A percentile compares a stretch with the other conserved stretches of the same genome.
Evolutionary conservation across 2,113 vertebrate species (phyloP).

Genomic region (Emydura subglobosa): DNA sequence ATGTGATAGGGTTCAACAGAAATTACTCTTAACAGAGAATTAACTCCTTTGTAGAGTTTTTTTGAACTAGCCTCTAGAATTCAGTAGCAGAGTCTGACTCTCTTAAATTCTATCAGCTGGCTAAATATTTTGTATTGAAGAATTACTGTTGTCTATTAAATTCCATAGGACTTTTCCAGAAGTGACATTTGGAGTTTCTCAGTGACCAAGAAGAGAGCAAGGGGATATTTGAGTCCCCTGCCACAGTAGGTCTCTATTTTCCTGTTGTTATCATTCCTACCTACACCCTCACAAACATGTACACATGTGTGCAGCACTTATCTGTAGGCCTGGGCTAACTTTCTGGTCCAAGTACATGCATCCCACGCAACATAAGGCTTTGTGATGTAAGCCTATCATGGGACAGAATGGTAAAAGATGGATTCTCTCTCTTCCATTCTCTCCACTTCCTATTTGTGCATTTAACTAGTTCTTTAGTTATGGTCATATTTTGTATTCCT

Average conservation of each 20-base stretch:
- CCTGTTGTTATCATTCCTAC: not conserved
- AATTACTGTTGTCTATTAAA: not conserved
- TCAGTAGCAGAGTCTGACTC: not conserved
- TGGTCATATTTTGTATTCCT: not conserved
- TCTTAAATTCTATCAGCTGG: conserved; percentile 24
- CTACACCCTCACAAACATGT: not conserved
- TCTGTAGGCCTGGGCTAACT: not conserved
- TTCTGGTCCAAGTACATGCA: not conserved
- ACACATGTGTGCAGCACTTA: not conserved
- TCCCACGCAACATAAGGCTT: not conserved
- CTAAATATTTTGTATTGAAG: conserved; percentile 5
- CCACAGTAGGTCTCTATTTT: fast-evolving
- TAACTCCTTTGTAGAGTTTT: conserved; percentile 63
- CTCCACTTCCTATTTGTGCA: not conserved
- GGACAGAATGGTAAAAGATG: not conserved
- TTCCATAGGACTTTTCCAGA: not conserved
- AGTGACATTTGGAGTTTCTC: not conserved
- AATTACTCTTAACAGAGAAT: conserved; percentile 66
- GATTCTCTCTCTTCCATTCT: not conserved
- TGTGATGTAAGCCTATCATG: not conserved
- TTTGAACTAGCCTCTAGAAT: conserved; percentile 50
- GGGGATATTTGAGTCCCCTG: not conserved
- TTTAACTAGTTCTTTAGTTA: not conserved
- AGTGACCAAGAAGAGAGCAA: not conserved
- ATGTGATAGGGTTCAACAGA: conserved; percentile 66